Evolutionary conservation across 92 coral and sea anemone genomes (phyloP).

Genomic region (Porites divaricata): DNA sequence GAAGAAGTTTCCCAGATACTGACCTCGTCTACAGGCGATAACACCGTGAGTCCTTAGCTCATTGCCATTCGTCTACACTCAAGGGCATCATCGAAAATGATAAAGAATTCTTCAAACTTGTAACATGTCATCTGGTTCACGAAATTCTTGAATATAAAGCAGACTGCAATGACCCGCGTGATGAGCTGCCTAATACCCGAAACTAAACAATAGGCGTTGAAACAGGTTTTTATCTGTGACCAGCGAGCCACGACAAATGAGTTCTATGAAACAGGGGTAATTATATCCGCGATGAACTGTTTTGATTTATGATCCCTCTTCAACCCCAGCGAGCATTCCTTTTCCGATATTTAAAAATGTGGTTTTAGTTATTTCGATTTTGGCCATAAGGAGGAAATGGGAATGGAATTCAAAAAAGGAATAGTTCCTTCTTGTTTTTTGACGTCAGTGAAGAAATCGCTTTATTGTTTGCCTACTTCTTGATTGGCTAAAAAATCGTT

Average conservation of each 20-base stretch:
- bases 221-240: conserved; percentile 22
- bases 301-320: background rate
- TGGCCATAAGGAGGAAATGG: background rate
- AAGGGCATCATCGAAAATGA: conserved; percentile 13
- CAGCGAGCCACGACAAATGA: conserved; percentile 22
- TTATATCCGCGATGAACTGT: background rate
- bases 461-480: conserved; percentile 3
- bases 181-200: conserved; percentile 15
- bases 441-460: conserved; percentile 31
- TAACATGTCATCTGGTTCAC: conserved; percentile 25
- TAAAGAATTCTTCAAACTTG: conserved; percentile 6
- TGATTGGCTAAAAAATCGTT: conserved; percentile 12
- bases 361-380: background rate
- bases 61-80: background rate
- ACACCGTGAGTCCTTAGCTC: background rate
- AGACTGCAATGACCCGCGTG: conserved; percentile 20
- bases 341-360: background rate
- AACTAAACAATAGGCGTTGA: conserved; percentile 29
- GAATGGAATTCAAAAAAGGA: background rate
- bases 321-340: background rate
- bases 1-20: background rate
- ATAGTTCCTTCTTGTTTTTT: conserved; percentile 8
- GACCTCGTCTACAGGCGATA: background rate
- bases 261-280: background rate
- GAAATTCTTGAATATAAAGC: conserved; percentile 33